Conservation (phyloP, 2,113 vertebrate species). For the Pavo muticus region DNA sequence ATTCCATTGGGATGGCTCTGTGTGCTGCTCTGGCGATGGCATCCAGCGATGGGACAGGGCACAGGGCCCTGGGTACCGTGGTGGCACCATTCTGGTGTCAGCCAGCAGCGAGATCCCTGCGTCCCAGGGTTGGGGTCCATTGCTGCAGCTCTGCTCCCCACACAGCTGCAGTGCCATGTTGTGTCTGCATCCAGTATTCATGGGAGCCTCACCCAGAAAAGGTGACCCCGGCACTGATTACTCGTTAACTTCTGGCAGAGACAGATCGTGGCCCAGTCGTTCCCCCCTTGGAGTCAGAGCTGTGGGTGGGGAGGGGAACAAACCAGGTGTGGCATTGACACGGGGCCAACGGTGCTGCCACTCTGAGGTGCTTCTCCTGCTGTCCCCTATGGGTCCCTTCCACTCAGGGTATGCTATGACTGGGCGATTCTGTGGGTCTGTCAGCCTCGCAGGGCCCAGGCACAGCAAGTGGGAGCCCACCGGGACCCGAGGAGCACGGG, state of each 20-base stretch:
- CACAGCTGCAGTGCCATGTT: not conserved
- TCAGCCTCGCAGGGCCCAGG: not conserved
- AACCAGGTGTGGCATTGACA: not conserved
- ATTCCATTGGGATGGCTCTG: too few relatives aligned
- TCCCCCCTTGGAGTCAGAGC: not conserved
- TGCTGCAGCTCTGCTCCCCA: not conserved
- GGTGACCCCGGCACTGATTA: not conserved
- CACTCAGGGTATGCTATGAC: too few relatives aligned
- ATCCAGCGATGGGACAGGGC: too few relatives aligned
- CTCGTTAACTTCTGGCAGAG: not conserved
- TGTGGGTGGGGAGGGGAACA: not conserved
- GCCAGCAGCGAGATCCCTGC: not conserved
- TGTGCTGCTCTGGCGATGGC: too few relatives aligned
- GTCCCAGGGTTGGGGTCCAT: too few relatives aligned
- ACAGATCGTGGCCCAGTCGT: not conserved
- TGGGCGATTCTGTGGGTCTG: not conserved
- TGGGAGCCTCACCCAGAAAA: not conserved
- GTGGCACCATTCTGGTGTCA: not conserved
- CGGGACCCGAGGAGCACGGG: too few relatives aligned
- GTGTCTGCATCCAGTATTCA: not conserved
- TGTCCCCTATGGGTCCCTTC: not conserved
- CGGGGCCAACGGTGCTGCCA: not conserved
- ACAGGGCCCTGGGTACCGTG: not conserved
- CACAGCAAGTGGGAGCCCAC: accelerated
- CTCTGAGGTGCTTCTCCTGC: not conserved